Evolutionary conservation across 1,140 invertebrate species (phyloP).

Genomic region (Batillaria attramentaria): DNA sequence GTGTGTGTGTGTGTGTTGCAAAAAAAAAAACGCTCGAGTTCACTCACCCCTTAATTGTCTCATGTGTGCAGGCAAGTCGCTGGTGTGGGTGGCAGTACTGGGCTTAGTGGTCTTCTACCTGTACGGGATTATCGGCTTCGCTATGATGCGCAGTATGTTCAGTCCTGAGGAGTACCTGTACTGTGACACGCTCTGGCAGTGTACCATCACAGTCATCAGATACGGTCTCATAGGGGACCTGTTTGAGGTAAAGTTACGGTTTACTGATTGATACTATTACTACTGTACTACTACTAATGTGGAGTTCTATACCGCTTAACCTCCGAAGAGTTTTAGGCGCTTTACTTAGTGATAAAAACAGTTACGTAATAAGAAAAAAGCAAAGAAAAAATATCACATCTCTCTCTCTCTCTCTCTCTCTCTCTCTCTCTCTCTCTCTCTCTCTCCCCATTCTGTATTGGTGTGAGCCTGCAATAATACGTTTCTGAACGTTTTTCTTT

Average conservation of each 20-base stretch:
- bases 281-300: too few relatives aligned
- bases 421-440: neutral
- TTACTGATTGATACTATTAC: too few relatives aligned
- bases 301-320: too few relatives aligned
- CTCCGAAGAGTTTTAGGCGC: too few relatives aligned
- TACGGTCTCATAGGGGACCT: conserved; percentile 70
- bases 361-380: too few relatives aligned
- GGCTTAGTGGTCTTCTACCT: conserved; percentile 71
- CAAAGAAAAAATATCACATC: too few relatives aligned
- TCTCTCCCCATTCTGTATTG: conserved; percentile 5
- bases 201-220: conserved; percentile 69
- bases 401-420: neutral
- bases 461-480: too few relatives aligned
- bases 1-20: neutral
- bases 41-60: neutral
- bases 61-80: conserved; percentile 64
- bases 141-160: conserved; percentile 69
- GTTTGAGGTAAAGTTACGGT: conserved; percentile 71
- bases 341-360: too few relatives aligned
- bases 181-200: conserved; percentile 70
- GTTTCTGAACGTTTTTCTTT: too few relatives aligned
- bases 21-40: neutral
- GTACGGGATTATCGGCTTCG: conserved; percentile 70
- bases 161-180: conserved; percentile 65
- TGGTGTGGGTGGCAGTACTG: conserved; percentile 70